Evolutionary conservation across 2,797 vertebrate genomes (phyloP), one percentile per base, ranked within the genome.

Genomic region (Chromobotia macracanthus): DNA sequence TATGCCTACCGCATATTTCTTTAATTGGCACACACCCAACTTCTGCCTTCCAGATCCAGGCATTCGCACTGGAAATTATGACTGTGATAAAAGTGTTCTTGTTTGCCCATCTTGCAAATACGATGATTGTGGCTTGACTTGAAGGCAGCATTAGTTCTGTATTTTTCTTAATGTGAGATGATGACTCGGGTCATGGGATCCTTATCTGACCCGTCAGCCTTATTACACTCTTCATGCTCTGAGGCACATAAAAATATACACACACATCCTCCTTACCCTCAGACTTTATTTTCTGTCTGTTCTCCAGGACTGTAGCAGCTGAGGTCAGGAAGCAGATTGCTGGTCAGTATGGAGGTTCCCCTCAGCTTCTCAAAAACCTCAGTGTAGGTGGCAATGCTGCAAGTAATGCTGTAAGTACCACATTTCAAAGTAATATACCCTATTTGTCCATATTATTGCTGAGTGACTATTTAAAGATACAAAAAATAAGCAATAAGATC

Each of bases 241-340:
- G 15, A 51, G 50, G 18, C 50, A 16, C 50, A 51, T 51, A 51
- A n/a, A 63, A 9, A 61, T 31, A 16, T 35, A 35, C 61, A 35
- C 18, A 1, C 8, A n/a, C 60, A 38, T 64, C 61, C 61, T n/a
- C 10, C 18, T 55, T 2, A n/a, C n/a, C n/a, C n/a, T n/a, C 7
- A 35, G n/a, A 63, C 1, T 77, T 79, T 70, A 16, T 15, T 68
- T 46, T 44, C 18, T 65, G 15, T 51, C 35, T 77, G 2, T 64
- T 74, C 0, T 35, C 10, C 89, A 99, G 97, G 93, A 99, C 97
- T 63, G 96, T 99, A 88, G 97, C 97, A 87, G 96, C 97, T 48
- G 97, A 99, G 90, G 97, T 99, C 72, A 95, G 97, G 88, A 99
- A 99, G 90, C 97, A 99, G 92, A 99, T 99, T 85, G 96, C 96